Evolutionary conservation across 2,113 vertebrate genomes (phyloP).

Genomic region (Cardinalis cardinalis): DNA sequence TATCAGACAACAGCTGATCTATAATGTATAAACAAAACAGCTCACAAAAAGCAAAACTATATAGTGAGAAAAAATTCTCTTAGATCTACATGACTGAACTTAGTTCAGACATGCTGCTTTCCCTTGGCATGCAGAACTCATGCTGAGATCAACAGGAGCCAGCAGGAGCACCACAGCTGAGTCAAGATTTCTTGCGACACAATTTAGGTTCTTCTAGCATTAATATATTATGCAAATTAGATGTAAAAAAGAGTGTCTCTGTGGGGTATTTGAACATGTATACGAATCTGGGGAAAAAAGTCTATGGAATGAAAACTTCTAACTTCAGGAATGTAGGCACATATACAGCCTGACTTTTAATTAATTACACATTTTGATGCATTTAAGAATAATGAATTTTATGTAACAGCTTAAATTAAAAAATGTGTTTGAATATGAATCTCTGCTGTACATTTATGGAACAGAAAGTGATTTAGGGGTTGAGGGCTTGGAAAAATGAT

Average conservation of each 20-base stretch:
- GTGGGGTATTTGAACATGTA: not conserved
- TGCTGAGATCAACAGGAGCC: not conserved
- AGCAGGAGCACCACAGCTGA: not conserved
- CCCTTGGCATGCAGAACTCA: not conserved
- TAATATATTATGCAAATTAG: not conserved
- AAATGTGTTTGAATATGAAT: not conserved
- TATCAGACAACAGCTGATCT: conserved; percentile 16
- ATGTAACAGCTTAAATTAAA: not conserved
- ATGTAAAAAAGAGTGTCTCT: not conserved
- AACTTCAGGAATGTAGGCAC: not conserved
- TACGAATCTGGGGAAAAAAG: not conserved
- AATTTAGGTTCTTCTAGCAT: not conserved
- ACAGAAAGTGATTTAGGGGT: not conserved
- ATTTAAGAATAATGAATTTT: not conserved
- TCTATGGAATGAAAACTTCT: not conserved
- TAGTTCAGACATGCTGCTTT: not conserved
- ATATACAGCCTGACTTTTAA: not conserved
- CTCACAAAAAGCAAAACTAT: not conserved
- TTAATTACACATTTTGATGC: not conserved
- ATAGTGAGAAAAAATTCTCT: not conserved
- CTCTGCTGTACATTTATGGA: not conserved
- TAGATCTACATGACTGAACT: conserved; percentile 7
- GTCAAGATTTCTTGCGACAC: not conserved
- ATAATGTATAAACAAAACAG: conserved; percentile 23
- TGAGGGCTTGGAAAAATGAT: not conserved